Evolutionary conservation across 2,113 vertebrate genomes (phyloP).

Genomic region (Mus pahari): DNA sequence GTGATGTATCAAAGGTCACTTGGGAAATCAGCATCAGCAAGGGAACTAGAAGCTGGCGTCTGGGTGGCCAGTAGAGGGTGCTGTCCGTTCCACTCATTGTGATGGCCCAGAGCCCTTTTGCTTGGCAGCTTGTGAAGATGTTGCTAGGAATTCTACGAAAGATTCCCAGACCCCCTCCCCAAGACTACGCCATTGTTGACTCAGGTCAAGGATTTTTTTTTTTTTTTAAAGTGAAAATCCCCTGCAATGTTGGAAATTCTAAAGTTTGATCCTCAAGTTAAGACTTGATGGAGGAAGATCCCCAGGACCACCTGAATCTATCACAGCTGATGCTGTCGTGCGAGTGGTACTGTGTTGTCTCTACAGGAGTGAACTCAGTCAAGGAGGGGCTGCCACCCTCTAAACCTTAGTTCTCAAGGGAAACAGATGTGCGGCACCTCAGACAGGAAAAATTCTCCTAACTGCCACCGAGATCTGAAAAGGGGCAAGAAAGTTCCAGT

Average conservation of each 20-base stretch:
- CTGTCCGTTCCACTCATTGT: neutral
- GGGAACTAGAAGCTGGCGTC: neutral
- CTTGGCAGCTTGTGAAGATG: neutral
- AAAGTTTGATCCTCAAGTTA: neutral
- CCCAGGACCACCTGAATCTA: neutral
- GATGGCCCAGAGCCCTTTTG: neutral
- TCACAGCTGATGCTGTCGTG: neutral
- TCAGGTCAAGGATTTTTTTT: neutral
- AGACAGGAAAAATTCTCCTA: neutral
- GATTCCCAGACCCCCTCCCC: neutral
- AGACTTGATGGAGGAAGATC: neutral
- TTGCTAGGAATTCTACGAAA: neutral
- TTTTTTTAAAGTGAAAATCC: constrained; percentile 6
- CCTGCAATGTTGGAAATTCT: neutral
- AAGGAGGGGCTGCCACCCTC: too few species aligned
- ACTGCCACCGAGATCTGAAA: neutral
- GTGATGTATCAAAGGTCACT: neutral
- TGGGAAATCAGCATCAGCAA: neutral
- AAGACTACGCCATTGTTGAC: neutral
- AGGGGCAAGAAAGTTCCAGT: neutral
- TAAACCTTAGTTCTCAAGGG: neutral
- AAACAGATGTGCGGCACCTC: neutral
- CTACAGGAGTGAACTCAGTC: neutral
- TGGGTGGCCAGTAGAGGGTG: neutral
- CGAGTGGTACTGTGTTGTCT: accelerated